A percentile compares a stretch with the other conserved stretches of the same genome.
phyloP scores from a whole-genome alignment of 2,888 invertebrate genomes.

The Hydrotaea diabolus region DNA sequence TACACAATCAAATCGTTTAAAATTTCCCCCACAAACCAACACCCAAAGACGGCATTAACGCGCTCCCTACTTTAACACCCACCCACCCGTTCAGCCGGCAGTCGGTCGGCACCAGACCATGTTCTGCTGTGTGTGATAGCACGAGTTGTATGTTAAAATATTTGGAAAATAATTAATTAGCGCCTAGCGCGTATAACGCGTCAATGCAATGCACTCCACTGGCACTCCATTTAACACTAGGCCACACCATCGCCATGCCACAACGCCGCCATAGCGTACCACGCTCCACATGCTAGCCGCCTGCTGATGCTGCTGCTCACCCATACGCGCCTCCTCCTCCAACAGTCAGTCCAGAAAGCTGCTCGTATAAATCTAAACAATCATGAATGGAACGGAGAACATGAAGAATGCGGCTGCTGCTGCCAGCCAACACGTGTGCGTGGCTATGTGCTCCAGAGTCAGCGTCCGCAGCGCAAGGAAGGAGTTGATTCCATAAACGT shows the following conservation, averaged over 20 bases:
- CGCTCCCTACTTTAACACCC: constrained; percentile 35
- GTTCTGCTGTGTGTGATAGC: background rate
- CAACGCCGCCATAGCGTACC: background rate
- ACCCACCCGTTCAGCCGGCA: no score
- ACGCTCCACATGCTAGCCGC: background rate
- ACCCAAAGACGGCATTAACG: constrained; percentile 14
- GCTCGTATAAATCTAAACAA: background rate
- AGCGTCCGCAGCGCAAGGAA: background rate
- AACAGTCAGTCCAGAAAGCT: background rate
- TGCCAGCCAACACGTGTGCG: constrained; percentile 6
- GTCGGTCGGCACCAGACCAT: background rate
- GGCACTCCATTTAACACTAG: constrained; percentile 49
- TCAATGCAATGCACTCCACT: constrained; percentile 44
- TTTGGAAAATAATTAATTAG: constrained; percentile 59
- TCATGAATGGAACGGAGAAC: constrained; percentile 36
- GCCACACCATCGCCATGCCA: background rate
- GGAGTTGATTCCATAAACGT: constrained; percentile 33
- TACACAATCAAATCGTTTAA: constrained; percentile 8
- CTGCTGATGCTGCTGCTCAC: no score
- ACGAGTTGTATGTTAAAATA: constrained; percentile 40
- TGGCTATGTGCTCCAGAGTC: background rate
- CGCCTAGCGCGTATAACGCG: constrained; percentile 53
- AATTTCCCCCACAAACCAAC: constrained; percentile 27
- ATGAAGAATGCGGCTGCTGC: background rate
- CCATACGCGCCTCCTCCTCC: background rate